These are phyloP conservation scores for Coelopa frigida DNA, from an alignment of 1,140 invertebrate species.

Conservation along the genomic window DNA sequence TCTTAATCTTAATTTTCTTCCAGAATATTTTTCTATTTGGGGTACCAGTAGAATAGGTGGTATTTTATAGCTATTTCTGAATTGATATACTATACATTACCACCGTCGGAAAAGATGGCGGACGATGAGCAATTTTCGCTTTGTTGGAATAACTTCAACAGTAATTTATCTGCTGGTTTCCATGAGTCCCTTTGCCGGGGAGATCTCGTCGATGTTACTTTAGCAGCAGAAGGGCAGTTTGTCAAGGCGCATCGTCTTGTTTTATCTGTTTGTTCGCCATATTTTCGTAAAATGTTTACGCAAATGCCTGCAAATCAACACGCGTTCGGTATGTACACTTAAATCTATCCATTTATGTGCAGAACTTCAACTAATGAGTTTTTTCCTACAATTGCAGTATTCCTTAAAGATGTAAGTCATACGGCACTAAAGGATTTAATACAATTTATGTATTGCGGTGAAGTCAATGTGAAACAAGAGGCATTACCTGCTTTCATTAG, in stretches of 20 bases:
- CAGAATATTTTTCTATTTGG: neutral
- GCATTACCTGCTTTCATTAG: constrained; percentile 74
- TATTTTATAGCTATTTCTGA: constrained; percentile 10
- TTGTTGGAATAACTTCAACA: constrained; percentile 68
- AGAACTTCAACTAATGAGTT: neutral
- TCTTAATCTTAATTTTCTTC: neutral
- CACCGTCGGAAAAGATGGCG: constrained; percentile 47
- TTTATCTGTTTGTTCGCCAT: constrained; percentile 74
- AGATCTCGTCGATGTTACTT: constrained; percentile 70
- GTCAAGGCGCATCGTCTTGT: constrained; percentile 73
- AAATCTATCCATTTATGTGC: neutral
- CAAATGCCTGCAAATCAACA: constrained; percentile 54
- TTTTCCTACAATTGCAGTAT: constrained; percentile 52
- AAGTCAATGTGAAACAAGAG: constrained; percentile 78
- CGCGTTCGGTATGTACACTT: constrained; percentile 47
- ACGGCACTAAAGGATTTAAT: constrained; percentile 68
- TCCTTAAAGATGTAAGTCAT: constrained; percentile 75
- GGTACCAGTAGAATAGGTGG: neutral
- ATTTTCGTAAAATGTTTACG: constrained; percentile 73
- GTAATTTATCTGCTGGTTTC: constrained; percentile 61
- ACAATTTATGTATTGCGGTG: constrained; percentile 81
- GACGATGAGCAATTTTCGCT: constrained; percentile 64
- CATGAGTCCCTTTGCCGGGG: constrained; percentile 63
- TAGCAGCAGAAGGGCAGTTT: constrained; percentile 68
- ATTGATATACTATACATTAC: constrained; percentile 7